A percentile compares a stretch with the other conserved stretches of the same genome.
phyloP scores from a whole-genome alignment of 2,888 invertebrate species.

The Temnothorax unifasciatus region DNA sequence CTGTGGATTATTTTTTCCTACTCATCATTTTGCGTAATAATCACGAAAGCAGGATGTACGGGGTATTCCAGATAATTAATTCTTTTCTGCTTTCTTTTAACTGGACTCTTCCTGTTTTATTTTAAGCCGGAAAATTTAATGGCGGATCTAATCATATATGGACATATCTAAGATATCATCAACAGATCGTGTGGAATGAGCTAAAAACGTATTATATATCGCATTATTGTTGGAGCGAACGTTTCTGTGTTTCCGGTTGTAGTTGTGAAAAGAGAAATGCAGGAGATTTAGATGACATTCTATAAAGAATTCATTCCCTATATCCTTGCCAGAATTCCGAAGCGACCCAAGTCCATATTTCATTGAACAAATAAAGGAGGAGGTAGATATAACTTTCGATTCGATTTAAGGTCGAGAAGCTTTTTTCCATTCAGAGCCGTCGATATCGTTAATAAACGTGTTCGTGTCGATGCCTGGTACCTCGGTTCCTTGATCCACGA shows the following conservation, averaged over 20 bases:
- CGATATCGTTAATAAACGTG: conserved; percentile 4
- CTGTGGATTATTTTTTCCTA: conserved; percentile 22
- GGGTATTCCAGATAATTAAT: conserved; percentile 29
- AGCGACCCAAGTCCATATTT: neutral
- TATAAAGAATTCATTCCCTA: neutral
- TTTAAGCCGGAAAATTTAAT: conserved; percentile 4
- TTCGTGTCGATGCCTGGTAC: conserved; percentile 21
- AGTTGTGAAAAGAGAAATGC: neutral
- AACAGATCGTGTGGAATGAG: neutral
- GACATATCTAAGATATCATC: neutral
- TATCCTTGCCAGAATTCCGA: neutral
- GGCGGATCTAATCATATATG: neutral
- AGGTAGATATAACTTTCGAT: neutral
- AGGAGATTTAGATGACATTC: neutral
- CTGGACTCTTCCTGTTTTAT: neutral
- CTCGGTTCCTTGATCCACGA: conserved; percentile 46
- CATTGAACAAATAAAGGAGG: neutral
- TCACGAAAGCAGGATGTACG: conserved; percentile 8
- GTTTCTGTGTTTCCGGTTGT: neutral
- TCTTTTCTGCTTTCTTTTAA: conserved; percentile 20
- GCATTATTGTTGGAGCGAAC: neutral
- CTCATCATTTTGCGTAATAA: conserved; percentile 22
- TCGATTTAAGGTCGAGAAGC: neutral
- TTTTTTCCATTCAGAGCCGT: neutral
- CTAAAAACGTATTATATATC: neutral